Evolutionary conservation across 1,140 invertebrate genomes (phyloP).

Genomic region (Scaptomyza hsui): DNA sequence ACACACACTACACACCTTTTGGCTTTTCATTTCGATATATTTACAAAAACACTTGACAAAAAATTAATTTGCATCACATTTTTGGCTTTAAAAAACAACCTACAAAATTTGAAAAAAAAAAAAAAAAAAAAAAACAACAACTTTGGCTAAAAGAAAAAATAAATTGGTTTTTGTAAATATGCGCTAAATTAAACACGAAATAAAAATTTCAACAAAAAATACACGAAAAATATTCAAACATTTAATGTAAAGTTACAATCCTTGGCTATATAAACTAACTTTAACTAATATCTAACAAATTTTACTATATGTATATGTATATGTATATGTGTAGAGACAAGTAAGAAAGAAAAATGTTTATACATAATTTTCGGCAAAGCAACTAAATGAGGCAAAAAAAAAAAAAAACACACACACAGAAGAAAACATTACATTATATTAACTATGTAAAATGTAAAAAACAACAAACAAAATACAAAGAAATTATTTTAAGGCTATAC

Average conservation of each 20-base stretch:
- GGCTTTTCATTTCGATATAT: slow-evolving; percentile 45
- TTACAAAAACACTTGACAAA: slow-evolving; percentile 50
- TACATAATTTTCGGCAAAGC: slow-evolving; percentile 78
- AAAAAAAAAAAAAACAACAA: slow-evolving; percentile 22
- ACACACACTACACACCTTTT: slow-evolving; percentile 45
- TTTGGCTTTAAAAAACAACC: slow-evolving; percentile 15
- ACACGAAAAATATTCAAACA: slow-evolving; percentile 38
- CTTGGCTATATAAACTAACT: slow-evolving; percentile 65
- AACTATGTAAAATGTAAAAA: slow-evolving; percentile 57
- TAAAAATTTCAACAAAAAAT: slow-evolving; percentile 14
- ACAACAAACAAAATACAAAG: slow-evolving; percentile 67
- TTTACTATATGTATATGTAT: slow-evolving; percentile 65
- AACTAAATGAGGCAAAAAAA: slow-evolving; percentile 77
- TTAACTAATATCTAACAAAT: slow-evolving; percentile 50
- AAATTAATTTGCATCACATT: slow-evolving; percentile 21
- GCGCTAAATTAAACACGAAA: slow-evolving; percentile 60
- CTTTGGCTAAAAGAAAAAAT: slow-evolving; percentile 31
- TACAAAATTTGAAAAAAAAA: slow-evolving; percentile 27
- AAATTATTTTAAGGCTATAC: slow-evolving; percentile 79
- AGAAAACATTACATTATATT: slow-evolving; percentile 47
- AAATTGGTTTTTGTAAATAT: slow-evolving; percentile 76
- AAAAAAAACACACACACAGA: slow-evolving; percentile 31
- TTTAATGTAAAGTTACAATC: slow-evolving; percentile 62
- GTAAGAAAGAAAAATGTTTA: slow-evolving; percentile 60
- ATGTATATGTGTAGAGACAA: slow-evolving; percentile 65